Evolutionary conservation across 2,113 vertebrate species (phyloP).

Genomic region (Barbus barbus): DNA sequence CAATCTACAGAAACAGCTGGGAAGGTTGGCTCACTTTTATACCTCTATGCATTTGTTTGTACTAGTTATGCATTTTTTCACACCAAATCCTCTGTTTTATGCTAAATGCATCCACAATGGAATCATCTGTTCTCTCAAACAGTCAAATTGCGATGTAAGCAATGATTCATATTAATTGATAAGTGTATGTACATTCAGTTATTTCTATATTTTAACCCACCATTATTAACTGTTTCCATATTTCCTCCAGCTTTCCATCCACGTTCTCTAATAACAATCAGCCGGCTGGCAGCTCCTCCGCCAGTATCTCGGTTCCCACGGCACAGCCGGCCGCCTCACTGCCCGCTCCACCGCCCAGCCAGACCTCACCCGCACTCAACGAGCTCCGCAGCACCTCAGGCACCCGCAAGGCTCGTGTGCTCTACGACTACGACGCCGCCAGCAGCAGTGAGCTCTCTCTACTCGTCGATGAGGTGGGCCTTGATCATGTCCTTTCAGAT

Average conservation of each 20-base stretch:
- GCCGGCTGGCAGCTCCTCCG: slow-evolving; percentile 72
- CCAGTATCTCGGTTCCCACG: slow-evolving; percentile 79
- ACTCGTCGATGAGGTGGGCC: slow-evolving; percentile 90
- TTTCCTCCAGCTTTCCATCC: slow-evolving; percentile 84
- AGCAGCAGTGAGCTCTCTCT: slow-evolving; percentile 93
- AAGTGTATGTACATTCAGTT: too few relatives aligned
- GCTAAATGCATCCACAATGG: not conserved
- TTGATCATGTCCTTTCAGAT: not conserved
- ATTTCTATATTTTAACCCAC: not conserved
- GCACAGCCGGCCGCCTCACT: slow-evolving; percentile 77
- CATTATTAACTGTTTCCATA: not conserved
- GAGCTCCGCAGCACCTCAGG: slow-evolving; percentile 83
- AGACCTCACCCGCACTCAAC: slow-evolving; percentile 76
- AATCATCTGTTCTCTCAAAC: not conserved
- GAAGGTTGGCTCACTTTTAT: slow-evolving; percentile 79
- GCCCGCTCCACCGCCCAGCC: slow-evolving; percentile 74
- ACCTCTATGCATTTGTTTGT: not conserved
- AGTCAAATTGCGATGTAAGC: not conserved
- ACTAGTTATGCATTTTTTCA: not conserved
- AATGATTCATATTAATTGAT: too few relatives aligned
- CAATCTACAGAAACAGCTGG: slow-evolving; percentile 97
- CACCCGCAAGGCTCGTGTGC: slow-evolving; percentile 90
- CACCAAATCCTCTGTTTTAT: not conserved
- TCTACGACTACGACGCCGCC: slow-evolving; percentile 83
- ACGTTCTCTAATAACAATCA: slow-evolving; percentile 86